These are phyloP conservation scores for Gambusia holbrooki DNA, from an alignment of 2,113 vertebrate genomes.

Conservation along the genomic window DNA sequence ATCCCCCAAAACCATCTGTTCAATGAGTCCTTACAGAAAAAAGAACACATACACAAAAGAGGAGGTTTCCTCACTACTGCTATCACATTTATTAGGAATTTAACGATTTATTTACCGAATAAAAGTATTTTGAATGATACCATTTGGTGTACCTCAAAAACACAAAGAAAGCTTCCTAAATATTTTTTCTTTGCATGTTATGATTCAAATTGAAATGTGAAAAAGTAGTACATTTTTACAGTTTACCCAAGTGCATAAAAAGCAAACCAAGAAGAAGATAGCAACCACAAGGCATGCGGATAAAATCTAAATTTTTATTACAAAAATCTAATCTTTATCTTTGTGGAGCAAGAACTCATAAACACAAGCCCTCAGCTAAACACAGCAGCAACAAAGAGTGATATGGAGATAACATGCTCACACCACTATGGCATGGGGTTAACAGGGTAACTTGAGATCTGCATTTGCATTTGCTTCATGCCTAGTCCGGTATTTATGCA, in stretches of 20 bases:
- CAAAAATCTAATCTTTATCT: not conserved
- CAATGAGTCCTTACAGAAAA: conserved; percentile 36
- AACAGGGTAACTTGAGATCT: not conserved
- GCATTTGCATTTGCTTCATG: not conserved
- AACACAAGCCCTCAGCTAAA: not conserved
- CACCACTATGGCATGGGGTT: not conserved
- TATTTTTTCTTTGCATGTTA: too few relatives aligned
- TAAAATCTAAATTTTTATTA: not conserved
- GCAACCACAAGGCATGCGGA: not conserved
- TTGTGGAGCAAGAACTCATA: not conserved
- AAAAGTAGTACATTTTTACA: not conserved
- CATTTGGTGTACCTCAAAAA: not conserved
- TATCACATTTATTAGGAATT: conserved; percentile 47
- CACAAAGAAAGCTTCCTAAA: not conserved
- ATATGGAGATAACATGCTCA: not conserved
- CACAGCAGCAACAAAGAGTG: not conserved
- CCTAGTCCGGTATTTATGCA: not conserved
- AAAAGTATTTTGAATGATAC: conserved; percentile 17
- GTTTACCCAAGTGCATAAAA: not conserved
- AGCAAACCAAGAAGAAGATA: not conserved
- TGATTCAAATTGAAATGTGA: too few relatives aligned
- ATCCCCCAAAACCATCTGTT: conserved; percentile 75
- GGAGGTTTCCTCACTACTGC: conserved; percentile 53
- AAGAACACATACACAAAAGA: conserved; percentile 61
- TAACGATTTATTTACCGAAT: conserved; percentile 22